These are phyloP conservation scores for Psephotus haematonotus DNA, from an alignment of 2,113 vertebrate genomes.

Conservation along the genomic window DNA sequence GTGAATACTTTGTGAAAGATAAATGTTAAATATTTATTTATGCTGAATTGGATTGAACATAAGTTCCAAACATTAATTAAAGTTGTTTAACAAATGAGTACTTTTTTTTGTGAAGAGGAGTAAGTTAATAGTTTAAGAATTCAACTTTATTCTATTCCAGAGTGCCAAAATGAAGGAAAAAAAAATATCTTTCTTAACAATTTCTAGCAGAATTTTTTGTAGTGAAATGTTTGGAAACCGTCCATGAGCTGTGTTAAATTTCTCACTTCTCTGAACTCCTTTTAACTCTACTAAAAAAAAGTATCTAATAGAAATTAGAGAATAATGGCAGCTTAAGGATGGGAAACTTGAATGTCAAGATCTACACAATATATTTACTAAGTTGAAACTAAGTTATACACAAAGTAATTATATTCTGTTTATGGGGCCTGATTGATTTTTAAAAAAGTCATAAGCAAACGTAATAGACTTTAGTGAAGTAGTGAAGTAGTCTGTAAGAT, in stretches of 20 bases:
- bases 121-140: not conserved
- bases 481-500: not conserved
- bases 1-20: not conserved
- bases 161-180: not conserved
- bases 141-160: not conserved
- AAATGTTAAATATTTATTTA: not conserved
- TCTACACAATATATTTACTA: not conserved
- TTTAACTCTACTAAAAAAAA: not conserved
- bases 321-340: not conserved
- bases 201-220: not conserved
- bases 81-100: not conserved
- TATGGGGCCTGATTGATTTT: not conserved
- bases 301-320: not conserved
- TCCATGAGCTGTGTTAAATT: not conserved
- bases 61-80: not conserved
- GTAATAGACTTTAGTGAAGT: not conserved
- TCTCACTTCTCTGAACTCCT: not conserved
- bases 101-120: conserved; percentile 9
- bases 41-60: not conserved
- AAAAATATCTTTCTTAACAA: not conserved
- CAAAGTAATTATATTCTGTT: not conserved
- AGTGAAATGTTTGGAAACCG: not conserved
- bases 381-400: not conserved
- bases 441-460: accelerated
- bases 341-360: not conserved